These are phyloP conservation scores for Pachypeltis micranthus DNA, from an alignment of 1,140 invertebrate species.

Conservation along the genomic window DNA sequence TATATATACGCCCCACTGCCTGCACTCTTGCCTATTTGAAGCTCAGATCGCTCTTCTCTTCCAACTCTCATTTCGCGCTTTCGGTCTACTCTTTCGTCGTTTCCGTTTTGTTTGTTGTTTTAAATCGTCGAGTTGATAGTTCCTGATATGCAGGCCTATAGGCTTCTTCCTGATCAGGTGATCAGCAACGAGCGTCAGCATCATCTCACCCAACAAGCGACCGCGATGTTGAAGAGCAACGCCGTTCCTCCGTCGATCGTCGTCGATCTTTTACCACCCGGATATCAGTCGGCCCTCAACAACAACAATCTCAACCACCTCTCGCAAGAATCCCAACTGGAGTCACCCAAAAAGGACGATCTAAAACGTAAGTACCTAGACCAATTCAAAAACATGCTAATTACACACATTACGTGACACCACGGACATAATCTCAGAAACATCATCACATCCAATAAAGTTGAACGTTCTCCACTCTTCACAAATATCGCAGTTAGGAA, in stretches of 20 bases:
- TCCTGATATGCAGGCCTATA: constrained; percentile 13
- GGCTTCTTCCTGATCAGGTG: constrained; percentile 2
- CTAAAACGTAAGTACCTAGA: constrained; percentile 16
- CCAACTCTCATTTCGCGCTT: no score
- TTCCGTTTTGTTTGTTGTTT: no score
- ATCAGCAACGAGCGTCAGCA: constrained; percentile 4
- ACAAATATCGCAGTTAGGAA: no score
- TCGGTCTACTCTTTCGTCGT: no score
- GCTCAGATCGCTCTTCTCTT: no score
- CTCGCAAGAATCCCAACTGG: neutral
- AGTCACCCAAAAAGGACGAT: constrained; percentile 16
- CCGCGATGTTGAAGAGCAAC: constrained; percentile 14
- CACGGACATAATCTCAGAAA: no score
- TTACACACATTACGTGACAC: no score
- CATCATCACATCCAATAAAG: no score
- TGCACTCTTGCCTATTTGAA: no score
- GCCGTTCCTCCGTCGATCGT: constrained; percentile 14
- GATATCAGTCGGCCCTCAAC: constrained; percentile 3
- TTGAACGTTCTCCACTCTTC: no score
- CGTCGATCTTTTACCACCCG: constrained; percentile 15
- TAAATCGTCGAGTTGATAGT: no score
- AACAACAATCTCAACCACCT: neutral
- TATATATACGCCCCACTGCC: constrained; percentile 7
- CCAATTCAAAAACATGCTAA: no score
- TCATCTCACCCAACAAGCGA: constrained; percentile 16